A percentile compares a stretch with the other conserved stretches of the same genome.
Conservation (phyloP, 2,888 invertebrate genomes). For the Cybosia mesomella region DNA sequence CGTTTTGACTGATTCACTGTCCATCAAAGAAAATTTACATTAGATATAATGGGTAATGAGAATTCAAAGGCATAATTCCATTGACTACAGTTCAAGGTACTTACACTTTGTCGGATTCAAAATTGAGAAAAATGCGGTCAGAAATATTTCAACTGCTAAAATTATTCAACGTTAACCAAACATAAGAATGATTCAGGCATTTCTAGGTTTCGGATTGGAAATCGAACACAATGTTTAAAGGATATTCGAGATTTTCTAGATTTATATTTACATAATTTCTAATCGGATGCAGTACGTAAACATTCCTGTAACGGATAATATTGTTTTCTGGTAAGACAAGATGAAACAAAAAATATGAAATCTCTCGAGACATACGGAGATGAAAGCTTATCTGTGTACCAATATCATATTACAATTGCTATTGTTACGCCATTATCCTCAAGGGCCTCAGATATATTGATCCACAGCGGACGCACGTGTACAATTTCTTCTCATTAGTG, state of each 20-base stretch:
- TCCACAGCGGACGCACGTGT: slow-evolving; percentile 9
- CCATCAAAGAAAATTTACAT: not conserved
- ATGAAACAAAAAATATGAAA: not conserved
- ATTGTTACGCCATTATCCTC: slow-evolving; percentile 23
- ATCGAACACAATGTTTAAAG: too few relatives aligned
- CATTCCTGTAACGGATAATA: not conserved
- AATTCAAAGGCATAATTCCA: not conserved
- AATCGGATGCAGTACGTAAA: not conserved
- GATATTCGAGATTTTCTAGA: not conserved
- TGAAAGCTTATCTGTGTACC: slow-evolving; percentile 19
- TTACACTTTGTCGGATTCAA: not conserved
- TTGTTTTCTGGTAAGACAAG: not conserved
- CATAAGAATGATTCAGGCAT: not conserved
- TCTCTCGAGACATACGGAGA: not conserved
- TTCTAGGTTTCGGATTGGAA: not conserved
- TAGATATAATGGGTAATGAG: not conserved
- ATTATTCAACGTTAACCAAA: not conserved
- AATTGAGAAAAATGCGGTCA: not conserved
- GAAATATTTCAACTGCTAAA: not conserved
- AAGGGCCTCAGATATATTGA: slow-evolving; percentile 22
- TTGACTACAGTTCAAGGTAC: not conserved
- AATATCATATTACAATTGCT: slow-evolving; percentile 17
- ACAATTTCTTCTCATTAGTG: slow-evolving; percentile 5
- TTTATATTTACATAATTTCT: not conserved
- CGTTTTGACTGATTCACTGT: not conserved